Conservation (phyloP, 2,797 vertebrate genomes). For the Chelon labrosus region DNA sequence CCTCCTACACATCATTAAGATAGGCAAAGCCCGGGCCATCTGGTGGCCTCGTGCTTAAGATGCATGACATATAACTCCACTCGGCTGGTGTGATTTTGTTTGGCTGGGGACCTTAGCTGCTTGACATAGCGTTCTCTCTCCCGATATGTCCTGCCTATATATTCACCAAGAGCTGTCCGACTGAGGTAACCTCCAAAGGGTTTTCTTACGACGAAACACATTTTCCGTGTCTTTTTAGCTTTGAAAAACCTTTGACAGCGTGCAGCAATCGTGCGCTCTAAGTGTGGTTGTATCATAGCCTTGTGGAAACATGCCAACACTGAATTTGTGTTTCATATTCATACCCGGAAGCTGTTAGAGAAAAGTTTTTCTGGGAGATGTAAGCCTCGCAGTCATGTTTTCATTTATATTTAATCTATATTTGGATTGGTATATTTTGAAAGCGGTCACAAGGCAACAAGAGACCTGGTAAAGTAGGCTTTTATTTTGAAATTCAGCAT, state of each 20-base stretch:
- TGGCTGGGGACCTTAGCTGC: slow-evolving; percentile 17
- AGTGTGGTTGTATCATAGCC: background rate
- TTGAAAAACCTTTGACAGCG: background rate
- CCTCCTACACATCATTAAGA: slow-evolving; percentile 53
- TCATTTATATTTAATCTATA: background rate
- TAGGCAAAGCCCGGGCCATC: slow-evolving; percentile 40
- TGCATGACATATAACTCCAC: slow-evolving; percentile 44
- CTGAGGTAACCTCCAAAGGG: background rate
- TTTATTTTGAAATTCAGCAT: slow-evolving; percentile 13
- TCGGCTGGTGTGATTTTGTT: slow-evolving; percentile 21
- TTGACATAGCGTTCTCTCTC: slow-evolving; percentile 5
- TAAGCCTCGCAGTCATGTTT: background rate
- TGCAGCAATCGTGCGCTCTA: background rate
- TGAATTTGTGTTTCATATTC: slow-evolving; percentile 2
- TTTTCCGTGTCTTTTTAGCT: background rate
- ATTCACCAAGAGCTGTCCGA: background rate
- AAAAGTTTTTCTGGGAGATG: background rate
- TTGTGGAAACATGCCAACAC: slow-evolving; percentile 13
- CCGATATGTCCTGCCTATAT: slow-evolving; percentile 3
- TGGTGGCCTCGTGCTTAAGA: slow-evolving; percentile 44
- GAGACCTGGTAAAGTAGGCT: background rate
- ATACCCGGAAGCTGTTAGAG: background rate
- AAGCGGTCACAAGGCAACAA: background rate
- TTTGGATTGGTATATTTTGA: background rate
- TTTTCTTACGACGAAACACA: background rate